Conservation (phyloP, 2,888 invertebrate genomes). For the Drosophila quinaria region DNA sequence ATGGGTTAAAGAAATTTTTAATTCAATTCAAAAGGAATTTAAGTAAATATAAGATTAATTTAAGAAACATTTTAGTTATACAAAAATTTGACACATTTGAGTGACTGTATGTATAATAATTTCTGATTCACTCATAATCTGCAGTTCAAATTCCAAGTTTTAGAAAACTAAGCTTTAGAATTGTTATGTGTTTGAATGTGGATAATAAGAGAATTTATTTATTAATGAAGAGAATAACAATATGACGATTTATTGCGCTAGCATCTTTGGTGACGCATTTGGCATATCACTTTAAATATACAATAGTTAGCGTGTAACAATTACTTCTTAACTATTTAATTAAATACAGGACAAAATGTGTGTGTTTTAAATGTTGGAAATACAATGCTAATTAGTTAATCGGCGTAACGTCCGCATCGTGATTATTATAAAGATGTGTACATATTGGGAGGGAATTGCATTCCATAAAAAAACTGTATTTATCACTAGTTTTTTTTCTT, state of each 20-base stretch:
- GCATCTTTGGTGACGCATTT: slow-evolving; percentile 42
- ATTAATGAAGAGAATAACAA: slow-evolving; percentile 31
- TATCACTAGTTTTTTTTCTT: slow-evolving; percentile 36
- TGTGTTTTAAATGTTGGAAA: slow-evolving; percentile 36
- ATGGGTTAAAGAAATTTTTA: too few relatives aligned
- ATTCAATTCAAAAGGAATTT: too few relatives aligned
- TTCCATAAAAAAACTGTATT: slow-evolving; percentile 44
- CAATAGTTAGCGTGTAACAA: slow-evolving; percentile 45
- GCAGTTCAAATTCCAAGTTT: background rate
- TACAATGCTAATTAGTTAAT: slow-evolving; percentile 27
- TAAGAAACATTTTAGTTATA: too few relatives aligned
- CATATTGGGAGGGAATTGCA: slow-evolving; percentile 45
- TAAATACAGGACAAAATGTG: slow-evolving; percentile 31
- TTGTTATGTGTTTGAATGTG: background rate
- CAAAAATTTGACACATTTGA: too few relatives aligned
- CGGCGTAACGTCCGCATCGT: slow-evolving; percentile 35
- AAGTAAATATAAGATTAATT: too few relatives aligned
- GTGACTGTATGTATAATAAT: background rate
- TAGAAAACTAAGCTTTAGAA: background rate
- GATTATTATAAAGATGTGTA: slow-evolving; percentile 32
- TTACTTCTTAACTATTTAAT: slow-evolving; percentile 40
- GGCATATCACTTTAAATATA: slow-evolving; percentile 47
- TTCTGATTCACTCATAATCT: background rate
- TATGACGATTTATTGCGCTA: slow-evolving; percentile 50
- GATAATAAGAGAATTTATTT: slow-evolving; percentile 4